Conservation (phyloP, 2,888 invertebrate genomes). For the Deroplatys truncata region DNA sequence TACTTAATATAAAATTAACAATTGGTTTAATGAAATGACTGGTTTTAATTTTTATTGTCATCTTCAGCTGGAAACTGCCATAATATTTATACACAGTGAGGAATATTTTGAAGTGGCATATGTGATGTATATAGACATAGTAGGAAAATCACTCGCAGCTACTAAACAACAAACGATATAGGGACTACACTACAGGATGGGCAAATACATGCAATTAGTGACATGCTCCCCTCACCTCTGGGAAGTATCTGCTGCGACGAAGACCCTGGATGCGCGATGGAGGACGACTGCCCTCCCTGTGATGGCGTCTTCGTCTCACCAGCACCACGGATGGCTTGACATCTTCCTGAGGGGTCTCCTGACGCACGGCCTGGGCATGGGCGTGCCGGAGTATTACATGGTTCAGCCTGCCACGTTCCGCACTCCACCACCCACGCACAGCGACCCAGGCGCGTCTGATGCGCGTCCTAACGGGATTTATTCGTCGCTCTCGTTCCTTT, state of each 20-base stretch:
- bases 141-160: background rate
- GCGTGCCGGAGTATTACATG: slow-evolving; percentile 31
- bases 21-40: too few species aligned
- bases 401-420: slow-evolving; percentile 30
- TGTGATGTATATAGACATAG: too few species aligned
- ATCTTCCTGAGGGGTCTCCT: background rate
- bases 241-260: slow-evolving; percentile 22
- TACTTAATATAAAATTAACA: too few species aligned
- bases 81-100: too few species aligned
- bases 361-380: slow-evolving; percentile 29
- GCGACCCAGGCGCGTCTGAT: slow-evolving; percentile 33
- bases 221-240: slow-evolving; percentile 23
- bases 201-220: background rate
- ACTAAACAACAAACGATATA: background rate
- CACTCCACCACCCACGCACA: slow-evolving; percentile 34
- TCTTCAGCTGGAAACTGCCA: too few species aligned
- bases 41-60: too few species aligned
- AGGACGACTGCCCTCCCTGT: background rate
- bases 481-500: slow-evolving; percentile 22
- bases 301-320: background rate
- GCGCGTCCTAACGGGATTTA: slow-evolving; percentile 27
- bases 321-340: background rate
- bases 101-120: too few species aligned
- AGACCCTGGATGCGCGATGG: slow-evolving; percentile 18
- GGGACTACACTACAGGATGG: background rate